phyloP scores from a whole-genome alignment of 2,113 vertebrate genomes.

The Myiopsitta monachus region DNA sequence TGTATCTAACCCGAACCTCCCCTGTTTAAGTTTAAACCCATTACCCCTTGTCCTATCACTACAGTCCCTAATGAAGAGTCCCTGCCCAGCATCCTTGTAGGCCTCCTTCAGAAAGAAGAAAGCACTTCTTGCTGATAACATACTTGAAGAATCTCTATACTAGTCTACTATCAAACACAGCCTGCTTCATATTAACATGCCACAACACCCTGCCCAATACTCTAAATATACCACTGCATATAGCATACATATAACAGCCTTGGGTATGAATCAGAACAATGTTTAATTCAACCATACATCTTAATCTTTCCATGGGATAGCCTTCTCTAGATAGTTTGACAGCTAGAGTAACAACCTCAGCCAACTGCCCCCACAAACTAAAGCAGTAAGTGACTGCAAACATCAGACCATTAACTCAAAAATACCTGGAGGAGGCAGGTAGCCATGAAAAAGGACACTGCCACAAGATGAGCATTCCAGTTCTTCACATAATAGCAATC shows the following conservation, averaged over 20 bases:
- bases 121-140: neutral
- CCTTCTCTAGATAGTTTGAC: neutral
- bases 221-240: neutral
- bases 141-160: neutral
- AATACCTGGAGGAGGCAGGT: slow-evolving; percentile 93
- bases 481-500: slow-evolving; percentile 13
- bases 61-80: no score
- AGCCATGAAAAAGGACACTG: slow-evolving; percentile 96
- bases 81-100: neutral
- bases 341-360: neutral
- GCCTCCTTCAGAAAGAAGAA: neutral
- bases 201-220: neutral
- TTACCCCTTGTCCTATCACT: no score
- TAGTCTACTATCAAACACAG: neutral
- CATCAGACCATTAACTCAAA: neutral
- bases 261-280: neutral
- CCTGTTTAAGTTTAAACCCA: no score
- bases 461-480: slow-evolving; percentile 73
- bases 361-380: neutral
- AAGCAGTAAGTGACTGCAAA: neutral
- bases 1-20: no score
- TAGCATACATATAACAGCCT: neutral
- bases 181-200: neutral
- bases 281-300: neutral
- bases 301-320: neutral